A percentile compares a stretch with the other conserved stretches of the same genome.
These are phyloP conservation scores for Harmothoe impar DNA, from an alignment of 2,888 invertebrate genomes.

Conservation along the genomic window DNA sequence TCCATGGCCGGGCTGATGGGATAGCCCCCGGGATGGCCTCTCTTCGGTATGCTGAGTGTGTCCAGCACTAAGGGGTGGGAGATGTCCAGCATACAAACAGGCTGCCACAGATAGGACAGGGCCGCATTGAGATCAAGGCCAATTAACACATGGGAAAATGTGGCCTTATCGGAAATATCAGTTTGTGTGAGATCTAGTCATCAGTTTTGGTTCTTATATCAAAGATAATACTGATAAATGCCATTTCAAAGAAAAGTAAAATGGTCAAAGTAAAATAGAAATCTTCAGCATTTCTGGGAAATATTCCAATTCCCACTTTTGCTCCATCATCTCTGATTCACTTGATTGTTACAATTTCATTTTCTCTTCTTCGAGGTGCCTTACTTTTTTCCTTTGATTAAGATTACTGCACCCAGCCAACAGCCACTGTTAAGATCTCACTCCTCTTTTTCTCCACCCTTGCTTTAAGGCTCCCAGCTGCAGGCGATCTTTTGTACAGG, in stretches of 20 bases:
- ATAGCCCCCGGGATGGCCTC: background rate
- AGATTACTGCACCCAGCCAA: background rate
- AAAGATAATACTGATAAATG: too few relatives aligned
- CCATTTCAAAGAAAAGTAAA: too few relatives aligned
- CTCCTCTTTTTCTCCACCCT: background rate
- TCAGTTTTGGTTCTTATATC: too few relatives aligned
- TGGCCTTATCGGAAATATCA: background rate
- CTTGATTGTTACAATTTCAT: too few relatives aligned
- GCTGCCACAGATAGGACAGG: background rate
- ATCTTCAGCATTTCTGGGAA: too few relatives aligned
- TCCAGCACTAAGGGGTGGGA: background rate
- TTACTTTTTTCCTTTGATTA: too few relatives aligned
- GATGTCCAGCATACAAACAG: conserved; percentile 15
- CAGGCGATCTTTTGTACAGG: background rate
- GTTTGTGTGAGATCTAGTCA: too few relatives aligned
- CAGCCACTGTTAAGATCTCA: conserved; percentile 14
- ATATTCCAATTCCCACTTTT: too few relatives aligned
- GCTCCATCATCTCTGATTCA: too few relatives aligned
- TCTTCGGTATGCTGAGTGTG: conserved; percentile 34
- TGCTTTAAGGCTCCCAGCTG: background rate
- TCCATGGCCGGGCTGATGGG: background rate
- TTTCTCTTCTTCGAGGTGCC: too few relatives aligned
- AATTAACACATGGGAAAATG: background rate
- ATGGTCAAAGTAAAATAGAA: too few relatives aligned
- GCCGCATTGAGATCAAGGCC: background rate